These are phyloP conservation scores for Ips nitidus DNA, from an alignment of 1,140 invertebrate species.

Conservation along the genomic window DNA sequence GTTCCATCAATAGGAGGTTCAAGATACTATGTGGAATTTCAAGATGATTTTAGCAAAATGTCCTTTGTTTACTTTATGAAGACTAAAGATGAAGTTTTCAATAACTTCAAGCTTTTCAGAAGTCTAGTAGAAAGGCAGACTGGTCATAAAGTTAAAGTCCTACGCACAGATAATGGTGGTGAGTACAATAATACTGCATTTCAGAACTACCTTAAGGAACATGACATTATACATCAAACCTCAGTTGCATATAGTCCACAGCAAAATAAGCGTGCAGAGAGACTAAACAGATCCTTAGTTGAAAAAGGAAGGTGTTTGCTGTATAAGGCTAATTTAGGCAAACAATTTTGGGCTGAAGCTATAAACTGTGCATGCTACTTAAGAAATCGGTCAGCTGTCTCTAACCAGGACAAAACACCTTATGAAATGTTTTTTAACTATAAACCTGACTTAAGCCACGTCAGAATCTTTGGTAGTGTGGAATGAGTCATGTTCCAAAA, in stretches of 20 bases:
- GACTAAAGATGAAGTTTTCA: no score
- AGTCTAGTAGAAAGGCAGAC: conserved; percentile 43
- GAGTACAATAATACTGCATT: conserved; percentile 44
- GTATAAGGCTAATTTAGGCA: conserved; percentile 40
- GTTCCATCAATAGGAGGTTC: no score
- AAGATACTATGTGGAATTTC: no score
- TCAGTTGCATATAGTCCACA: conserved; percentile 12
- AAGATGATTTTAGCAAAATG: no score
- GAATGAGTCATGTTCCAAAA: no score
- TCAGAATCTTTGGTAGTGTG: no score
- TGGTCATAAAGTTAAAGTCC: conserved; percentile 43
- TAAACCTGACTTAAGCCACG: conserved; percentile 43
- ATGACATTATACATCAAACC: conserved; percentile 30
- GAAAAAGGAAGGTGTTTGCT: conserved; percentile 49
- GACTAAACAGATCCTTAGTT: conserved; percentile 33
- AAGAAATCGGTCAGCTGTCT: conserved; percentile 47
- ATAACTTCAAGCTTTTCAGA: conserved; percentile 43
- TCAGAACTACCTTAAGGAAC: conserved; percentile 40
- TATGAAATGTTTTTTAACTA: conserved; percentile 39
- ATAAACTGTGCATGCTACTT: conserved; percentile 53
- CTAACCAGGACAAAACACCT: conserved; percentile 32
- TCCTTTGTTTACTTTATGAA: no score
- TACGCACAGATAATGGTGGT: conserved; percentile 38
- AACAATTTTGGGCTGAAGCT: conserved; percentile 52
- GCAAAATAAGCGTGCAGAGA: conserved; percentile 17